Percentiles rank a stretch among this genome's conserved stretches.
These are phyloP conservation scores for Tetraneura akinire DNA, from an alignment of 1,140 invertebrate genomes.

Conservation along the genomic window DNA sequence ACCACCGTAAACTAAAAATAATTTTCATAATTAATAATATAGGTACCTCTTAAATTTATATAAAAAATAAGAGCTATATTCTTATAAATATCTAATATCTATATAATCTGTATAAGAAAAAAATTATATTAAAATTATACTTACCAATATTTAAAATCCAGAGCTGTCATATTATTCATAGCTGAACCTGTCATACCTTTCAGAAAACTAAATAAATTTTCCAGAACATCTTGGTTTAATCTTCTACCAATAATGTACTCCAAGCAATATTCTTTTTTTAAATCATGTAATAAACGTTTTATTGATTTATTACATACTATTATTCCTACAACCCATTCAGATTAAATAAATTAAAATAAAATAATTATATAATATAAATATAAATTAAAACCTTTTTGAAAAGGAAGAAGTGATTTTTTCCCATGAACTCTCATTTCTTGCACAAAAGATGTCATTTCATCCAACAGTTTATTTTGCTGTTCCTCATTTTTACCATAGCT, in stretches of 20 bases:
- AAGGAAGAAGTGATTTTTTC: not conserved
- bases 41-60: not conserved
- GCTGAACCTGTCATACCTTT: not conserved
- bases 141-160: not conserved
- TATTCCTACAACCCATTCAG: not conserved
- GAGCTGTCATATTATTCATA: not conserved
- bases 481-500: not conserved
- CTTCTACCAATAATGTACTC: not conserved
- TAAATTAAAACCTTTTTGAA: conserved; percentile 2
- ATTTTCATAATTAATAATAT: too few relatives aligned
- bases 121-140: not conserved
- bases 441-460: not conserved
- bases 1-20: not conserved
- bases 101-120: not conserved
- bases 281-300: not conserved
- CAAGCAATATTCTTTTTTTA: not conserved
- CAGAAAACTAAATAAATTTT: not conserved
- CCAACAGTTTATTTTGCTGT: not conserved
- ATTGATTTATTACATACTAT: not conserved
- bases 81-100: not conserved
- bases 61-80: too few relatives aligned
- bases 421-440: not conserved
- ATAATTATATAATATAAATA: not conserved
- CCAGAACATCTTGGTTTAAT: not conserved
- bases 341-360: too few relatives aligned